Conservation (phyloP, 1,140 invertebrate species). For the Macrotrachela quadricornifera region DNA sequence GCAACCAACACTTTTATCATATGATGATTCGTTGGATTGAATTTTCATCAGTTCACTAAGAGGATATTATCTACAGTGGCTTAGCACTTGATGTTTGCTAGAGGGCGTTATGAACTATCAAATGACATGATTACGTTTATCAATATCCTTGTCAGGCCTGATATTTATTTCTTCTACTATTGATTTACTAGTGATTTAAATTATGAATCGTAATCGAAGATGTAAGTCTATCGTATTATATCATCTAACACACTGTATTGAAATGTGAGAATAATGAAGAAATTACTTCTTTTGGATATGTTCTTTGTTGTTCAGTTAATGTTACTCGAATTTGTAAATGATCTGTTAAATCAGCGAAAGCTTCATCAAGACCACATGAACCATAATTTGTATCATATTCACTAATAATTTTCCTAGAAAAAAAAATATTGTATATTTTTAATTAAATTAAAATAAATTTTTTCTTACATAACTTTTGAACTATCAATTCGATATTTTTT, state of each 20-base stretch:
- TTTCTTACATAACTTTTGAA: constrained; percentile 19
- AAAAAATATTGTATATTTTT: neutral
- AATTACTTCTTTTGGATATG: constrained; percentile 10
- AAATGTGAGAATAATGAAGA: neutral
- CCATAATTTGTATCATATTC: constrained; percentile 39
- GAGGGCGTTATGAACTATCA: no score
- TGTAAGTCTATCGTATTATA: neutral
- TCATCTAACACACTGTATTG: neutral
- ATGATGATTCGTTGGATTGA: no score
- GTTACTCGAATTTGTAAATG: constrained; percentile 25
- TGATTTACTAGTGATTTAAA: no score
- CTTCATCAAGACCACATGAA: constrained; percentile 42
- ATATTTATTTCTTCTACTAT: no score
- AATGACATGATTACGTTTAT: no score
- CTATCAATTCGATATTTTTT: constrained; percentile 37
- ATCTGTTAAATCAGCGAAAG: constrained; percentile 41
- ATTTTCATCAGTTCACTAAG: no score
- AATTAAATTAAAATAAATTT: neutral
- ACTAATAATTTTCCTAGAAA: constrained; percentile 27
- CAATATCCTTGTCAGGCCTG: no score
- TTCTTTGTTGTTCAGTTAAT: constrained; percentile 13
- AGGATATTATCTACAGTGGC: no score
- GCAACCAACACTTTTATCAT: no score
- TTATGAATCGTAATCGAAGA: no score
- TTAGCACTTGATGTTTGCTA: no score